Conservation (phyloP, 2,797 vertebrate genomes). For the Rhabdomys pumilio region DNA sequence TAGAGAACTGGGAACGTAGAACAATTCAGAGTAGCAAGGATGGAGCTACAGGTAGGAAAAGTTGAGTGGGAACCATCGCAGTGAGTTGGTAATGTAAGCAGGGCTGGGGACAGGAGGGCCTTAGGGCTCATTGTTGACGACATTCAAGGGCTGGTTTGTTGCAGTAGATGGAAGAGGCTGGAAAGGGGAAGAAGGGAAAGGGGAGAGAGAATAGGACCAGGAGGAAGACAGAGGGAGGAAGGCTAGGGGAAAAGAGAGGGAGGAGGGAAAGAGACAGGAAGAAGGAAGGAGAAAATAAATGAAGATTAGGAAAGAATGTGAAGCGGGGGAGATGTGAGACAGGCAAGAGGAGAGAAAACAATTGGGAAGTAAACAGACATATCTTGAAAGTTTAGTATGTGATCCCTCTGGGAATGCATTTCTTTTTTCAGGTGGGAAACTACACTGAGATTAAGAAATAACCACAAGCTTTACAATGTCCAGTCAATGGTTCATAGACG, state of each 20-base stretch:
- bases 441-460: not conserved
- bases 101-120: not conserved
- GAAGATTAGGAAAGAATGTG: not conserved
- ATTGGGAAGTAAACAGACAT: not conserved
- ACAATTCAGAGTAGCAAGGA: not conserved
- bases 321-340: not conserved
- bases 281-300: not conserved
- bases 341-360: too few species aligned
- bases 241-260: not conserved
- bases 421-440: constrained; percentile 19
- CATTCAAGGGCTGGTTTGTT: not conserved
- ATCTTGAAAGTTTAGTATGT: not conserved
- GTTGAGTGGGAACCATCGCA: not conserved
- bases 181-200: accelerated
- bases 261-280: not conserved
- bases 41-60: not conserved
- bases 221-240: not conserved
- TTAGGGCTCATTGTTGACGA: not conserved
- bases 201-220: accelerated
- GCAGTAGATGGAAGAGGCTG: not conserved
- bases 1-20: constrained; percentile 8
- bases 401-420: not conserved
- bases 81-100: not conserved
- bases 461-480: not conserved
- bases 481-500: not conserved